Base-by-base conservation (phyloP, 2,113 vertebrate species). In the Leuciscus idus region DNA sequence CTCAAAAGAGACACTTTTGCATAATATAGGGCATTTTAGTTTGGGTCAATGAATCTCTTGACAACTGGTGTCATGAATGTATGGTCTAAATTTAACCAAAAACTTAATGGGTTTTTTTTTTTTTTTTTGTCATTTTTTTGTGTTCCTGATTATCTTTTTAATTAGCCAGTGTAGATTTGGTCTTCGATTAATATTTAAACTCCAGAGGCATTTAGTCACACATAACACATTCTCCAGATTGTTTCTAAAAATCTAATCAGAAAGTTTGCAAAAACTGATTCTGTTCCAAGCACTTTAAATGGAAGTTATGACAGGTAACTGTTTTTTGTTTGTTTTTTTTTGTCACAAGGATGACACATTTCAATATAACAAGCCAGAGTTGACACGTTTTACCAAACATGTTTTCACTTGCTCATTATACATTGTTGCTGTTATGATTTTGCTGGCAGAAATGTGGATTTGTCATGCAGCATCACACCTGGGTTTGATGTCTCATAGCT, bases 151-250 rank as follows among this genome's bases (percentile, higher is more conserved):
- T 81, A 80, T 78, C 73, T 84, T 59, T 77, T 78, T 87, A 83
- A 87, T 83, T 76, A 83, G 86, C 30, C 26, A 33, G 39, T 79
- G 50, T 95, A 95, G 95, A 96, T 96, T 94, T 84, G 39, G 36
- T 48, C 33, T 70, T 73, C 4, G 36, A 81, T 85, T 62, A 80
- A 30, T 80, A 7, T 52, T 59, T 70, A 15, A 79, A 72, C n/a
- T 57, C 84, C 50, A 36, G 33, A 26, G 64, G 48, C 61, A 2
- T 55, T 76, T 10, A n/a, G 17, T 10, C 13, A 52, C 52, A 13
- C 33, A 39, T 52, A 43, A 66, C 59, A 81, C n/a, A 36, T 81
- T 46, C 36, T 64, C 8, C 57, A 64, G n/a, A 80, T 26, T 43
- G 57, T 62, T 59, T 59, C 30, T 21, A 12, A 61, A 61, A 15